Evolutionary conservation across 2,797 vertebrate species (phyloP).

Genomic region (Bovichtus diacanthus): DNA sequence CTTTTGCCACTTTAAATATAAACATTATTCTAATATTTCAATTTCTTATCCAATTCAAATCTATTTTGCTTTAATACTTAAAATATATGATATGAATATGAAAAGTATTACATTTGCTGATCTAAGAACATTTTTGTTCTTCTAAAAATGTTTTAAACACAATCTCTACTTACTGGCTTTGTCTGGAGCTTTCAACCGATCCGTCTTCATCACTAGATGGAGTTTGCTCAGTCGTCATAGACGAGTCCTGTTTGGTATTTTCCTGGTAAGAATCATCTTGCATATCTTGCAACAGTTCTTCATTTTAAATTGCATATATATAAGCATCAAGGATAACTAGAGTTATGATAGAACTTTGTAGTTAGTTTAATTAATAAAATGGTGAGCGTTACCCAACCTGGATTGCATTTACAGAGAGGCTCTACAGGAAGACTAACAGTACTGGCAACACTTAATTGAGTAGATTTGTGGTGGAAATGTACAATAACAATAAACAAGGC

Average conservation of each 20-base stretch:
- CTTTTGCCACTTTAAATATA: too few relatives aligned
- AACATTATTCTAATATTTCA: not conserved
- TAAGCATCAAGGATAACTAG: not conserved
- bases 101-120: not conserved
- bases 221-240: not conserved
- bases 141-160: not conserved
- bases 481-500: conserved; percentile 24
- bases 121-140: not conserved
- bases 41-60: not conserved
- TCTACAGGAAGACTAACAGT: conserved; percentile 2
- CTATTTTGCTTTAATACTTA: not conserved
- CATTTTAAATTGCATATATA: not conserved
- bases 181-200: not conserved
- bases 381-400: conserved; percentile 4
- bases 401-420: not conserved
- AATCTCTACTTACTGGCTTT: not conserved
- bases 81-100: not conserved
- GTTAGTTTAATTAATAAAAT: conserved; percentile 1
- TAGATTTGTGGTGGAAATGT: conserved; percentile 23
- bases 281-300: not conserved
- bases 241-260: conserved; percentile 5
- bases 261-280: not conserved
- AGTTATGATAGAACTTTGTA: conserved; percentile 2
- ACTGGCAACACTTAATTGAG: conserved; percentile 10
- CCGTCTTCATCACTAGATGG: not conserved